phyloP scores from a whole-genome alignment of 2,113 vertebrate species.

The Perognathus longimembris region DNA sequence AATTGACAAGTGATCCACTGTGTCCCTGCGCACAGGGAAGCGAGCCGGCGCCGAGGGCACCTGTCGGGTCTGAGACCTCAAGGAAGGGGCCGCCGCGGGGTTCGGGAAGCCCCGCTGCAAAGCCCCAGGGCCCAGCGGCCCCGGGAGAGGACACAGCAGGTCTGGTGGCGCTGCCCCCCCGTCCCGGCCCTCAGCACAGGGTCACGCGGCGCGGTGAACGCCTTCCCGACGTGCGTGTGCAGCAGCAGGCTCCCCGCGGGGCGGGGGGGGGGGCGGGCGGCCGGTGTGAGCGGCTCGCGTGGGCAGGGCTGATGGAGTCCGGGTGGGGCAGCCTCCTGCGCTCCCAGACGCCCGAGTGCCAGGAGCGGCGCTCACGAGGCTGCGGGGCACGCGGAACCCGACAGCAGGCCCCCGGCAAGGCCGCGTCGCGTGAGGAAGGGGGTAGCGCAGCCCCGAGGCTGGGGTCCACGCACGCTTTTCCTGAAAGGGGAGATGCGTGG shows the following conservation, averaged over 20 bases:
- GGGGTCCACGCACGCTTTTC: rapidly evolving
- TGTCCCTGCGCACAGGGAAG: neutral
- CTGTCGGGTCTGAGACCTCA: rapidly evolving
- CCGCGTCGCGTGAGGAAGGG: rapidly evolving
- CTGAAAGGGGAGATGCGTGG: neutral
- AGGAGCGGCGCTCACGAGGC: neutral
- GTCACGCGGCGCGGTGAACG: too few species aligned
- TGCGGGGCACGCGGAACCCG: rapidly evolving
- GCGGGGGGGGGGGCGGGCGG: rapidly evolving
- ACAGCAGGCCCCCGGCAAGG: neutral
- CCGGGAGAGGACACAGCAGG: neutral
- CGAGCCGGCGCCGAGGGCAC: rapidly evolving
- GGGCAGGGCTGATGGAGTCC: rapidly evolving
- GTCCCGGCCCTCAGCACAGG: rapidly evolving
- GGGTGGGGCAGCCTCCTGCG: too few species aligned
- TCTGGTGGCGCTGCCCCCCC: rapidly evolving
- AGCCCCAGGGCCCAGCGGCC: neutral
- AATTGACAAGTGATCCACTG: neutral
- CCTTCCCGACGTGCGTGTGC: too few species aligned
- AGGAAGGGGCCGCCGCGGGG: rapidly evolving
- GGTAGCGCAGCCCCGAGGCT: neutral
- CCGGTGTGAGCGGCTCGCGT: rapidly evolving
- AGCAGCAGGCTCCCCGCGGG: too few species aligned
- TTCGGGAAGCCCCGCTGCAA: rapidly evolving
- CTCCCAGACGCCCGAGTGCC: rapidly evolving